Percentiles rank a stretch among this genome's conserved stretches.
Evolutionary conservation across 2,113 vertebrate genomes (phyloP).

Genomic region (Lucifuga dentata): DNA sequence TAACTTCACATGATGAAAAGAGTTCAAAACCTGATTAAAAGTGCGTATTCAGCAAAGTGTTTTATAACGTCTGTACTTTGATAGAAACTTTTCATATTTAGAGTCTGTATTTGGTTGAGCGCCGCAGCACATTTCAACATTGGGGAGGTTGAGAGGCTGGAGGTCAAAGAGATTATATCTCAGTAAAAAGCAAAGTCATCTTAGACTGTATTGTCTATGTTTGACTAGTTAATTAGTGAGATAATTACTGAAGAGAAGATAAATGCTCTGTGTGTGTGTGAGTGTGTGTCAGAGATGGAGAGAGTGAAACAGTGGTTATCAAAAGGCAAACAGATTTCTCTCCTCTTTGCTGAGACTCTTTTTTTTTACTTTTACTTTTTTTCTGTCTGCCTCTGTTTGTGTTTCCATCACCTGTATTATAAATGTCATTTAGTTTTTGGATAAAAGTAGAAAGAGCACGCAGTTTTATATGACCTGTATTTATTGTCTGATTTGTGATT

Average conservation of each 20-base stretch:
- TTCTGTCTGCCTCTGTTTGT: slow-evolving; percentile 8
- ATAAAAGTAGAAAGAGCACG: no score
- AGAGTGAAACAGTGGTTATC: slow-evolving; percentile 23
- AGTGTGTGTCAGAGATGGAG: slow-evolving; percentile 10
- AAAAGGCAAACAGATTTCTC: slow-evolving; percentile 28
- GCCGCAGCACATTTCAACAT: slow-evolving; percentile 24
- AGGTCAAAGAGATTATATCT: slow-evolving; percentile 67
- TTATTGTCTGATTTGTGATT: slow-evolving; percentile 11
- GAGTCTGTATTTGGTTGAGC: slow-evolving; percentile 27
- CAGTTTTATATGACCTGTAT: slow-evolving; percentile 7
- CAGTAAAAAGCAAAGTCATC: slow-evolving; percentile 58
- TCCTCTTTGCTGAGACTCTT: neutral
- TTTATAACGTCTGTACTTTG: neutral
- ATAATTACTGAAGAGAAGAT: slow-evolving; percentile 62
- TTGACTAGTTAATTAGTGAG: slow-evolving; percentile 64
- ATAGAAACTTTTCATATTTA: slow-evolving; percentile 5
- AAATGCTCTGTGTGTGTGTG: slow-evolving; percentile 16
- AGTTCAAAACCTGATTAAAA: no score
- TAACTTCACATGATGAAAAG: no score
- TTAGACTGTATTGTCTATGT: slow-evolving; percentile 60
- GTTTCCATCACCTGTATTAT: slow-evolving; percentile 4
- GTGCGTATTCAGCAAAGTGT: slow-evolving; percentile 6
- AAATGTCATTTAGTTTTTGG: slow-evolving; percentile 22
- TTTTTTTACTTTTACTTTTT: neutral
- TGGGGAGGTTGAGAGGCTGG: slow-evolving; percentile 33